Conservation (phyloP, 2,888 invertebrate species). For the Pollenia amentaria region DNA sequence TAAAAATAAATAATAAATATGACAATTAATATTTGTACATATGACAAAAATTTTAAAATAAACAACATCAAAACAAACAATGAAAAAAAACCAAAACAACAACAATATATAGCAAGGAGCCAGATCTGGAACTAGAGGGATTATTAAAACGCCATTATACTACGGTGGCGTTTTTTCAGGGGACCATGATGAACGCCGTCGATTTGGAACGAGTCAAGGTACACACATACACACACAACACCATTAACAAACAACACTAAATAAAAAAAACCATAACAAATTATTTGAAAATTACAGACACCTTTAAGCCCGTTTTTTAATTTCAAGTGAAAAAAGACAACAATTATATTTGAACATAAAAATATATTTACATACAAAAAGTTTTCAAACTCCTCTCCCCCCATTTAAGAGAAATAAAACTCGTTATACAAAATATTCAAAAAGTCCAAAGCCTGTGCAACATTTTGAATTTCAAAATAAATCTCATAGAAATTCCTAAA, state of each 20-base stretch:
- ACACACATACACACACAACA: conserved; percentile 83
- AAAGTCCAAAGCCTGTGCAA: conserved; percentile 55
- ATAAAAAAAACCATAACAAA: background rate
- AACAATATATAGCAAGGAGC: conserved; percentile 95
- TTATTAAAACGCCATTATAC: conserved; percentile 99
- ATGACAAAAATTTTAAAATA: conserved; percentile 1
- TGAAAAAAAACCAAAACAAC: conserved; percentile 38
- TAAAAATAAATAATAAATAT: conserved; percentile 33
- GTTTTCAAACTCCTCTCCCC: background rate
- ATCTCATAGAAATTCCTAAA: conserved; percentile 20
- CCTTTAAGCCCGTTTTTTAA: background rate
- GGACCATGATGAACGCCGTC: conserved; percentile 99
- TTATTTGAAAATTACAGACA: conserved; percentile 33
- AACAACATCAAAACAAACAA: conserved; percentile 26
- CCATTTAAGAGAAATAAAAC: background rate
- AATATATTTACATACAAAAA: conserved; percentile 16
- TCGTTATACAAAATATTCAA: conserved; percentile 17
- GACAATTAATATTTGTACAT: conserved; percentile 30
- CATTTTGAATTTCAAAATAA: conserved; percentile 37
- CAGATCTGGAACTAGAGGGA: conserved; percentile 99
- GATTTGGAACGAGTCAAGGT: conserved; percentile 99
- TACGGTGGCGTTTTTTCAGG: conserved; percentile 99
- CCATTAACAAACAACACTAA: conserved; percentile 10
- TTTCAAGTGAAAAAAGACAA: background rate
- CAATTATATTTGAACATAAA: conserved; percentile 28